Evolutionary conservation across 2,797 vertebrate species (phyloP), one percentile per base, ranked within the genome.

Genomic region (Lateolabrax maculatus): DNA sequence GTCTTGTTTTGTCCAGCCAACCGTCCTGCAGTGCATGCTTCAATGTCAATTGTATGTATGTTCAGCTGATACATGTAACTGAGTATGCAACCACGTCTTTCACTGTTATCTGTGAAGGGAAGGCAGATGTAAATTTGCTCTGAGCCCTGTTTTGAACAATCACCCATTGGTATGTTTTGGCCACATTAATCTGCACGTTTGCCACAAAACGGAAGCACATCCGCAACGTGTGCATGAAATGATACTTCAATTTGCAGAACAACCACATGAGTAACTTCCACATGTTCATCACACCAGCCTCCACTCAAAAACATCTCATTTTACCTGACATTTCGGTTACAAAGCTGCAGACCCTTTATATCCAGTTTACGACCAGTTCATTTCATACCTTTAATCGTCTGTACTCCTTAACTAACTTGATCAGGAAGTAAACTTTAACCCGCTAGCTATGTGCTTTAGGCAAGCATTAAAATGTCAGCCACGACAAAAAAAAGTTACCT

Each of bases 401-500:
- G 29, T 12, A 48, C 21, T 13, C 8, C 15, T 15, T 11, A 23
- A 3, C 44, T 60, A 52, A 58, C 37, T 31, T 15, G 5, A 19
- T 2, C 3, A 19, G 13, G 1, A 5, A 2, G 5, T 13, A 9
- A 49, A 56, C 63, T 34, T 68, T 25, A 31, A 13, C 15, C 25
- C 1, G 44, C 10, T 34, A 11, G 25, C 66, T 43, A 9, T 6
- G 18, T 55, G 23, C 16, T 9, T 18, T 23, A 46, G 71, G 36
- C 56, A 53, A 49, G 5, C 57, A 9, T 27, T 49, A n/a, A 37
- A 56, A n/a, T 21, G n/a, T 80, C n/a, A 25, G 25, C 2, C 16
- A 7, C 29, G 2, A 37, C 1, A 52, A 6, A 18, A 2, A n/a
- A 65, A 37, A 29, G 34, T 91, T 92, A 94, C 93, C 93, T 92